Evolutionary conservation across 2,888 invertebrate species (phyloP).

Genomic region (Aphodius sticticus): DNA sequence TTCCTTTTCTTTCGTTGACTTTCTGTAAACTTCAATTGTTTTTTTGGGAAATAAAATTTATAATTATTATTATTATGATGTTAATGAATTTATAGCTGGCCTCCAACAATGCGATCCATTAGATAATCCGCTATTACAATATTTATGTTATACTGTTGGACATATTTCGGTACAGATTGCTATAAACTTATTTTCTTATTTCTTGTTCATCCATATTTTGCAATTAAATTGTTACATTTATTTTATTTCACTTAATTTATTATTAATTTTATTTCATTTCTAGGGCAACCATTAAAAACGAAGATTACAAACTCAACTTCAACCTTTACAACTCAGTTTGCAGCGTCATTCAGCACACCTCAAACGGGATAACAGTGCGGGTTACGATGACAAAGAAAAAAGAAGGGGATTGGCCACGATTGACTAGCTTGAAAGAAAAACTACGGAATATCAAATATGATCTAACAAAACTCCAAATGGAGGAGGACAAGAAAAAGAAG

Average conservation of each 20-base stretch:
- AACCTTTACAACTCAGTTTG: constrained; percentile 49
- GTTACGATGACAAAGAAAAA: constrained; percentile 49
- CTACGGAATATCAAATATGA: constrained; percentile 53
- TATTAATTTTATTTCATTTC: constrained; percentile 37
- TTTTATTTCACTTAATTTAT: background rate
- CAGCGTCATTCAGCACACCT: constrained; percentile 45
- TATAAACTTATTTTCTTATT: no score
- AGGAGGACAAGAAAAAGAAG: constrained; percentile 44
- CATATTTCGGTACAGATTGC: no score
- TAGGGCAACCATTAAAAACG: constrained; percentile 45
- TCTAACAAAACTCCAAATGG: constrained; percentile 43
- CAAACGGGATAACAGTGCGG: constrained; percentile 48
- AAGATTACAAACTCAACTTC: constrained; percentile 49
- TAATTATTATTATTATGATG: no score
- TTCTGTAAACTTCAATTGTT: no score
- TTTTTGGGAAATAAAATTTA: no score
- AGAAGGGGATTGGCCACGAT: constrained; percentile 50
- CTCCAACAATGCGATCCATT: no score
- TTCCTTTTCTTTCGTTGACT: no score
- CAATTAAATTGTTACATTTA: background rate
- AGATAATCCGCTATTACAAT: no score
- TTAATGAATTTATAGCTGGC: no score
- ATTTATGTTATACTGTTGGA: no score
- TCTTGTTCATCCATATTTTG: no score
- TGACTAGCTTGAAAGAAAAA: constrained; percentile 47